Conservation (phyloP, 2,888 invertebrate genomes). For the Leucoptera coffeella region DNA sequence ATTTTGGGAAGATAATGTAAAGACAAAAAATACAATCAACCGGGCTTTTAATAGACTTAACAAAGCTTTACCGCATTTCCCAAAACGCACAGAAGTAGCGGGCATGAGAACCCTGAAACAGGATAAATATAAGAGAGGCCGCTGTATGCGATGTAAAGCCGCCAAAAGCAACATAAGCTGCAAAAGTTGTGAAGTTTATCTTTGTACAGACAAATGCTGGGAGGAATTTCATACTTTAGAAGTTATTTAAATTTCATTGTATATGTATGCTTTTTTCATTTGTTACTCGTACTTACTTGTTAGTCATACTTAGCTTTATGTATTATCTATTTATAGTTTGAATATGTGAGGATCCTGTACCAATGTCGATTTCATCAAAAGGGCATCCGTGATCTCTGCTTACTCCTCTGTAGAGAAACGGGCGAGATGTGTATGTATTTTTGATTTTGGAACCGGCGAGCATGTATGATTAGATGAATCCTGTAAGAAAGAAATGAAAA, state of each 20-base stretch:
- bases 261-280: too few relatives aligned
- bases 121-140: slow-evolving; percentile 1
- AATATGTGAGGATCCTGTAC: too few relatives aligned
- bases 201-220: slow-evolving; percentile 1
- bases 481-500: too few relatives aligned
- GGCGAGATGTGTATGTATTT: too few relatives aligned
- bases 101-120: slow-evolving; percentile 2
- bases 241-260: background rate
- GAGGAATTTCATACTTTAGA: background rate
- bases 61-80: slow-evolving; percentile 2
- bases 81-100: slow-evolving; percentile 1
- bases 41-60: slow-evolving; percentile 3
- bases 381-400: too few relatives aligned
- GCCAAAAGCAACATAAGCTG: background rate
- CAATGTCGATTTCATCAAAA: too few relatives aligned
- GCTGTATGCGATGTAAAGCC: slow-evolving; percentile 3
- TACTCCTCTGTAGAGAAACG: too few relatives aligned
- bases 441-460: too few relatives aligned
- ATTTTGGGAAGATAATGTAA: background rate
- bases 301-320: too few relatives aligned
- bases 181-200: background rate
- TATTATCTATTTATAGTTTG: too few relatives aligned
- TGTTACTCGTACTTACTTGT: too few relatives aligned
- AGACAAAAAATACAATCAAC: background rate
- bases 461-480: too few relatives aligned